Base-by-base conservation (phyloP, 2,888 invertebrate genomes). In the Andrena trimmerana region DNA sequence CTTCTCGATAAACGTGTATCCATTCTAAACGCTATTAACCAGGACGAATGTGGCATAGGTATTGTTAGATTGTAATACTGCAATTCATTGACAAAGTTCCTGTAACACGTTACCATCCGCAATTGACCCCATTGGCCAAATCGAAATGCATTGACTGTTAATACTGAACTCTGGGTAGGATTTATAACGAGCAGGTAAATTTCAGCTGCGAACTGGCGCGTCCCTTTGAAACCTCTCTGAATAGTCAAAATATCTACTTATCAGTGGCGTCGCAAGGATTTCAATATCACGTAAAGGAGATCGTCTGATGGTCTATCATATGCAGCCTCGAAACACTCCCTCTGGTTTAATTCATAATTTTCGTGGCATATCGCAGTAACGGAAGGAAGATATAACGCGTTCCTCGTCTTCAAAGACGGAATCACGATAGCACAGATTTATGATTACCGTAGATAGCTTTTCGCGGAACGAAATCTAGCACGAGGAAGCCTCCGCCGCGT, bases 121-220 rank as follows among this genome's bases (percentile, higher is more conserved):
- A 74, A 60, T 69, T 75, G 69, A 69, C 31, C n/a, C n/a, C 48
- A 33, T 59, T 68, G 16, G n/a, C 4, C 42, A 24, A 69, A 59
- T 74, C 59, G 69, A 48, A 59, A 69, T 74, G 42, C 59, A 68
- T 59, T n/a, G 74, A 69, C 59, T 60, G 60, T 68, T 60, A 75
- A 74, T 59, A 69, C n/a, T 27, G n/a, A 24, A 6, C 13, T 24
- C 33, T 42, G n/a, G 1, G n/a, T 20, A 67, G 36, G 48, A 74
- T 69, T 60, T 31, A 20, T 33, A 48, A 42, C 31, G 60, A 74
- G 69, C n/a, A 69, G 59, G 50, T 42, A 48, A 29, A 57, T 74
- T 68, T 42, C 20, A n/a, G 36, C 66, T 33, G n/a, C 8, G 2
- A 42, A 42, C 42, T 42, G 42, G 29, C 42, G 48, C 33, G 2